phyloP scores from a whole-genome alignment of 2,888 invertebrate species.

The Hemaris fuciformis region DNA sequence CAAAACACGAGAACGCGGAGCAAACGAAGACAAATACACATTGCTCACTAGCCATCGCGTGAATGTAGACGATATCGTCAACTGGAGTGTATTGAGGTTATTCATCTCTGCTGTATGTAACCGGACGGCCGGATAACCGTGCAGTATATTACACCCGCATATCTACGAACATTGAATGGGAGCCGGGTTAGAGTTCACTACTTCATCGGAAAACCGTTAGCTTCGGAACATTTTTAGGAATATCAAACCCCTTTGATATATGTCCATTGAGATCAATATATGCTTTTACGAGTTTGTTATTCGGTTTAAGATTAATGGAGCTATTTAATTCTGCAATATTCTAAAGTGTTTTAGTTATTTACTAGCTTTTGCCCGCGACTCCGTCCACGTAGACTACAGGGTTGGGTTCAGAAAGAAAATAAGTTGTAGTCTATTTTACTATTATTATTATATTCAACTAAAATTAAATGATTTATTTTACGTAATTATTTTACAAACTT shows the following conservation, averaged over 20 bases:
- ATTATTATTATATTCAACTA: no score
- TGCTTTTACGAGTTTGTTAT: neutral
- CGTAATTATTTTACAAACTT: no score
- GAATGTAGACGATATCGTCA: constrained; percentile 25
- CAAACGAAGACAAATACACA: constrained; percentile 7
- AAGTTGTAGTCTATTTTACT: no score
- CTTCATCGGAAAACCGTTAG: neutral
- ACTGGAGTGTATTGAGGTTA: constrained; percentile 41
- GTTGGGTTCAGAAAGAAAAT: no score
- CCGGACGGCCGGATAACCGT: constrained; percentile 26
- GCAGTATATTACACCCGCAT: constrained; percentile 4
- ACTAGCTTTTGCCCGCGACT: no score
- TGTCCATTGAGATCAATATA: neutral
- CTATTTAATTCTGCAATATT: no score
- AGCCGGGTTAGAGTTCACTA: neutral
- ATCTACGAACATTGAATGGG: neutral
- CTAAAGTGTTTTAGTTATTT: no score
- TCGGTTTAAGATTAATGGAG: no score
- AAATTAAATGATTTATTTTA: no score
- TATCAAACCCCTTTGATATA: neutral
- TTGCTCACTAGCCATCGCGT: constrained; percentile 10
- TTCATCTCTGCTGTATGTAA: constrained; percentile 50
- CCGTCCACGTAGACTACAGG: no score
- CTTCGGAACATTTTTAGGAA: neutral
- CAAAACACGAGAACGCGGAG: neutral